Evolutionary conservation across 2,113 vertebrate species (phyloP).

Genomic region (Tiliqua scincoides): DNA sequence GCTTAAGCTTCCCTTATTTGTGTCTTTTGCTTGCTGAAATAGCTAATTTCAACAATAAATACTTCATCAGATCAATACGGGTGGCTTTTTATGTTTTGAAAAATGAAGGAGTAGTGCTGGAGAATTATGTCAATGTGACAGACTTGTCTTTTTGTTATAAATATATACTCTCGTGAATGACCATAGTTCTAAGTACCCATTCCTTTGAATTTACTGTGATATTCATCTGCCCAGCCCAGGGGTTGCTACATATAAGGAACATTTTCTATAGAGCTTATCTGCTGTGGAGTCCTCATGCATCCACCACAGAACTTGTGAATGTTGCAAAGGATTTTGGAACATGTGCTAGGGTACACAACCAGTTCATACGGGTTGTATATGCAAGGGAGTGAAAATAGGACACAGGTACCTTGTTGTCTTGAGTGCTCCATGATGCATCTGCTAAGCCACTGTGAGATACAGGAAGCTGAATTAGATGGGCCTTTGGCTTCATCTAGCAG

Average conservation of each 20-base stretch:
- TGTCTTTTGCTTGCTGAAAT: constrained; percentile 22
- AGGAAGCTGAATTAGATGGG: no score
- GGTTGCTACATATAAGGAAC: not conserved
- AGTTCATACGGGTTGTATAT: not conserved
- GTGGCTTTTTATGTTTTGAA: not conserved
- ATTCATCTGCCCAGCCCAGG: not conserved
- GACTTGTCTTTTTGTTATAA: not conserved
- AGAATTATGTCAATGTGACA: not conserved
- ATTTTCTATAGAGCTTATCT: no score
- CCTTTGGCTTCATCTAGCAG: no score
- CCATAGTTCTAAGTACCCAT: not conserved
- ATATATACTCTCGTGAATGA: not conserved
- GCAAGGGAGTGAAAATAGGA: no score
- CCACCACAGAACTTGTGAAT: no score
- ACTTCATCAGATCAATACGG: not conserved
- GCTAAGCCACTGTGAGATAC: no score
- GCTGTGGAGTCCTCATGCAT: no score
- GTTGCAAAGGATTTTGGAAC: not conserved
- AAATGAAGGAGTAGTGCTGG: not conserved
- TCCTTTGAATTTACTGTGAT: not conserved
- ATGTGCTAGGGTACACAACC: not conserved
- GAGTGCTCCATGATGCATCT: no score
- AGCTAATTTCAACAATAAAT: not conserved
- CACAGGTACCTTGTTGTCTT: no score
- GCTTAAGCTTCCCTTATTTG: constrained; percentile 13